These are phyloP conservation scores for Bos taurus DNA, from an alignment of 2,113 vertebrate genomes.

Conservation along the genomic window ARS-UCD2.0 NC_037333.1:98683001-98683500, in stretches of 20 bases:
- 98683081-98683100: background rate
- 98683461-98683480: background rate
- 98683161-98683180: background rate
- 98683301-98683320: background rate
- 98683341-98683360: background rate
- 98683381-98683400: slow-evolving; percentile 34
- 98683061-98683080: background rate
- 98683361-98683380: background rate
- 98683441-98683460: background rate
- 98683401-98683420: background rate
- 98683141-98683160: background rate
- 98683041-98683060: background rate
- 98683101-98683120: background rate
- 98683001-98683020: background rate
- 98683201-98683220: background rate
- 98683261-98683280: background rate
- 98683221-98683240: background rate
- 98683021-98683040: background rate
- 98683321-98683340: fast-evolving
- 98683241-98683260: background rate
- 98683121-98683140: background rate
- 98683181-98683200: background rate
- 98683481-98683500: background rate
- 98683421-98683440: background rate
- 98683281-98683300: background rate